Conservation (phyloP, 2,113 vertebrate genomes). For the Butorides virescens region DNA sequence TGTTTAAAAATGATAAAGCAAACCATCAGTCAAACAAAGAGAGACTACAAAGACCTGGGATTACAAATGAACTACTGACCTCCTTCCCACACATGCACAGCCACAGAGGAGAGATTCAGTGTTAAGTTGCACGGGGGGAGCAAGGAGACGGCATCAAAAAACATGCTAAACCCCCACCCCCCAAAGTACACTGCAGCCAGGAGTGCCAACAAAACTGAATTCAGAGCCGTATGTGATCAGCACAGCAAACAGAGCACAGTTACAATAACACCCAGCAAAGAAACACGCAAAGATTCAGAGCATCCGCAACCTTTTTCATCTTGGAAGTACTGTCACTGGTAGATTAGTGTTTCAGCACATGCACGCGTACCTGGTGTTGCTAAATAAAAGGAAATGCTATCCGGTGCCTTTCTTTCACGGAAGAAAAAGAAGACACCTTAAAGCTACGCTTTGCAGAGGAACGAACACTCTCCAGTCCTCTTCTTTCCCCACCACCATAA, state of each 20-base stretch:
- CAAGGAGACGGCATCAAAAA: not conserved
- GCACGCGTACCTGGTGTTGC: constrained; percentile 49
- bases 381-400: constrained; percentile 30
- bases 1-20: constrained; percentile 7
- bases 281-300: not conserved
- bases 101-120: not conserved
- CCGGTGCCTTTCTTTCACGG: not conserved
- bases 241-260: constrained; percentile 37
- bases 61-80: not conserved
- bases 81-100: not conserved
- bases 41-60: not conserved
- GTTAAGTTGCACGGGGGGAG: not conserved
- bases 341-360: constrained; percentile 21
- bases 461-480: not conserved
- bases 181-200: not conserved
- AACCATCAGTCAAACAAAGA: not conserved
- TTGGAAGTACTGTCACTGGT: not conserved
- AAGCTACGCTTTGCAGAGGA: not conserved
- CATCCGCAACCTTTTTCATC: not conserved
- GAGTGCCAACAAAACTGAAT: constrained; percentile 6
- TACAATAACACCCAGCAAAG: constrained; percentile 18
- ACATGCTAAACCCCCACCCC: not conserved
- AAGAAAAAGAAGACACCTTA: constrained; percentile 5
- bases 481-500: not conserved
- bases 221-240: not conserved